A percentile compares a stretch with the other conserved stretches of the same genome.
phyloP scores from a whole-genome alignment of 1,140 invertebrate genomes.

The Cotesia glomerata region DNA sequence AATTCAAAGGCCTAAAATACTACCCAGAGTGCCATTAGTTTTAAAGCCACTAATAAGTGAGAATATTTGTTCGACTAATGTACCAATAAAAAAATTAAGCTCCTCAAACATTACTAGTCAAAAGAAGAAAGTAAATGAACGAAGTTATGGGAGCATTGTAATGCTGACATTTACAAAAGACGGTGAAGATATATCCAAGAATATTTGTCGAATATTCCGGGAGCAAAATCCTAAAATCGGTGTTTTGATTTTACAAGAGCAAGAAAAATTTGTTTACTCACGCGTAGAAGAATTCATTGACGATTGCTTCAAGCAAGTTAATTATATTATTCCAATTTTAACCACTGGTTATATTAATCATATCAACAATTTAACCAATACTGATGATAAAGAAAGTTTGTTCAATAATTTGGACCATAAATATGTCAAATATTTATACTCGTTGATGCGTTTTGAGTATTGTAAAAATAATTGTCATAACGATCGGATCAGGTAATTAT shows the following conservation, averaged over 20 bases:
- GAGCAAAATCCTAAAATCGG: slow-evolving; percentile 48
- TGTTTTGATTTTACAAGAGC: slow-evolving; percentile 51
- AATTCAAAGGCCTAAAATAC: slow-evolving; percentile 35
- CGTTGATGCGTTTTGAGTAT: slow-evolving; percentile 47
- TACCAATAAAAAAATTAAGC: neutral
- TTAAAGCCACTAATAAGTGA: slow-evolving; percentile 35
- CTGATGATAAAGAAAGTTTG: slow-evolving; percentile 17
- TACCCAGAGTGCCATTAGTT: slow-evolving; percentile 48
- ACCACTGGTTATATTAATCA: slow-evolving; percentile 45
- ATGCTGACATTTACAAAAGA: slow-evolving; percentile 52
- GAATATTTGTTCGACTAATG: neutral
- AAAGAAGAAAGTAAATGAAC: neutral
- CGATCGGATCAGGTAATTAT: slow-evolving; percentile 45
- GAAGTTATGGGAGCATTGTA: slow-evolving; percentile 42
- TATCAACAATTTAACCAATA: slow-evolving; percentile 31
- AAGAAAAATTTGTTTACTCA: slow-evolving; percentile 46
- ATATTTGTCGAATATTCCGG: slow-evolving; percentile 45
- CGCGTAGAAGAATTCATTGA: slow-evolving; percentile 51
- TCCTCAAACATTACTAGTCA: too few relatives aligned
- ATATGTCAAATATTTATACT: slow-evolving; percentile 51
- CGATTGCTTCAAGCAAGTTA: slow-evolving; percentile 53
- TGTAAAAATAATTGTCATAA: slow-evolving; percentile 46
- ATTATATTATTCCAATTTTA: slow-evolving; percentile 53
- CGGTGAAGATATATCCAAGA: slow-evolving; percentile 37
- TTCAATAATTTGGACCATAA: slow-evolving; percentile 43